phyloP scores from a whole-genome alignment of 2,797 vertebrate genomes.

The Sebastes miniatus region DNA sequence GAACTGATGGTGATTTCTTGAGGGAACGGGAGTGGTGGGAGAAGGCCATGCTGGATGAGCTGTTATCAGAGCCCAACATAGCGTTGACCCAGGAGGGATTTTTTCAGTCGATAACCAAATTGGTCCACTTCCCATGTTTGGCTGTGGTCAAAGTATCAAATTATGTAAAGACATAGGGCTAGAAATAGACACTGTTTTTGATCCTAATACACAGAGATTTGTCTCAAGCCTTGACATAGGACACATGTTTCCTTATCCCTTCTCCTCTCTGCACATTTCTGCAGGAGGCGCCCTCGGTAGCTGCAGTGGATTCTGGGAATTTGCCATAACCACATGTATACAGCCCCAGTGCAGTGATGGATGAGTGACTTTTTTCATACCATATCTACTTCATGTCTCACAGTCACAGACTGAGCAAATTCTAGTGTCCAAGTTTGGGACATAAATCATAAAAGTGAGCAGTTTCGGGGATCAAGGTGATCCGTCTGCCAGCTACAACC shows the following conservation, averaged over 20 bases:
- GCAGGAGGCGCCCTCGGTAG: neutral
- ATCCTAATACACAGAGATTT: conserved; percentile 41
- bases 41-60: conserved; percentile 22
- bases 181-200: conserved; percentile 23
- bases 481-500: conserved; percentile 11
- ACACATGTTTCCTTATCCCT: conserved; percentile 39
- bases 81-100: conserved; percentile 15
- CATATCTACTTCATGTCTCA: conserved; percentile 8
- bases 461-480: conserved; percentile 19
- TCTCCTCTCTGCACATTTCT: conserved; percentile 4
- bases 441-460: conserved; percentile 22
- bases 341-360: conserved; percentile 6
- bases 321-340: conserved; percentile 13
- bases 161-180: conserved; percentile 39
- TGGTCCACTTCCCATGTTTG: conserved; percentile 22
- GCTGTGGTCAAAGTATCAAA: conserved; percentile 31
- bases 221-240: conserved; percentile 33
- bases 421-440: neutral
- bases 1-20: conserved; percentile 28
- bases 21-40: conserved; percentile 6
- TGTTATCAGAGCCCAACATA: conserved; percentile 32
- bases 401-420: conserved; percentile 25
- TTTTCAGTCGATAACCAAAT: conserved; percentile 26
- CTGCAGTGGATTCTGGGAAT: conserved; percentile 28
- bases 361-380: conserved; percentile 28